Evolutionary conservation across 1,140 invertebrate genomes (phyloP), one percentile per base, ranked within the genome.

Genomic region (Drosophila simulans): DNA sequence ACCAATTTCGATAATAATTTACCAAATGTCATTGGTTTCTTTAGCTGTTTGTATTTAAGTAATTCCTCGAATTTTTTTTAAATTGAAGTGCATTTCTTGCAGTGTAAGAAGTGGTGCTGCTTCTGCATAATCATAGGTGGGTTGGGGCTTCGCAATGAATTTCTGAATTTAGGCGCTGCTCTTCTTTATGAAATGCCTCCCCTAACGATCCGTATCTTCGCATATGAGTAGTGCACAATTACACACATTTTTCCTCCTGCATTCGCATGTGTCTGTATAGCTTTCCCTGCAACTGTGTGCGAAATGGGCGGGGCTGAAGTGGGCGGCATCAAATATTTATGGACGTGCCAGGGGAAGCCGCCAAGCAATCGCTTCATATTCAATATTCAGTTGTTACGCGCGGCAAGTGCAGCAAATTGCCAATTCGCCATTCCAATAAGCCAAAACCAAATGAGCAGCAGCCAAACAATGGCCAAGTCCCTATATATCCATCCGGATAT

Each of bases 281-380:
- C 3, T 27, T 13, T 20, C 8, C 42, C 42, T 27, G 22, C 27
- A 20, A 35, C 17, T 51, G 31, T 69, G 57, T 54, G 34, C 39
- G 34, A 12, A 31, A 13, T 70, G 48, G 37, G 48, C 25, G 56
- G 40, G 11, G 1, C 3, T 10, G n/a, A 12, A 20, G 31, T 17
- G 31, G 49, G 49, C 49, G 63, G 40, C 72, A 76, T 76, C 72
- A 76, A 76, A 76, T 76, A 76, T 76, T 76, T 76, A 76, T 75
- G 42, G 72, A 76, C 60, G 60, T 75, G 72, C 72, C 71, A 56
- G 72, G 72, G 72, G 71, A 66, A 76, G 59, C 72, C 72, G 58
- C 71, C 72, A 76, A 76, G 72, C 72, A 76, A 76, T 76, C 71
- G 72, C 72, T 76, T 76, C 72, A 76, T 76, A 76, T 76, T 76